Conservation (phyloP, 2,113 vertebrate species). For the Marcusenius ussheri region DNA sequence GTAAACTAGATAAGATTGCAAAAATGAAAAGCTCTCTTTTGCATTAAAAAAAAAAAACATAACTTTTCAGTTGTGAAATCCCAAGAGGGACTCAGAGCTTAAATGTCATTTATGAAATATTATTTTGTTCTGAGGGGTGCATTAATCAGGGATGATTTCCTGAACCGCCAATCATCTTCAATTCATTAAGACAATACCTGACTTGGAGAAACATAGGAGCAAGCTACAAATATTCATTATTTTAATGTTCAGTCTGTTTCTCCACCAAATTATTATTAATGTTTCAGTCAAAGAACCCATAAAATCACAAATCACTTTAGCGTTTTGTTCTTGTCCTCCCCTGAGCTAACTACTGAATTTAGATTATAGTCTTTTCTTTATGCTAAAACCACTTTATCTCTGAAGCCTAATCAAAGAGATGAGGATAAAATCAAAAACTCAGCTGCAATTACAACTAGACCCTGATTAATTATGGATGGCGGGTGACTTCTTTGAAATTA, state of each 20-base stretch:
- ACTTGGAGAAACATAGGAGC: slow-evolving; percentile 20
- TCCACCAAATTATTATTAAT: slow-evolving; percentile 19
- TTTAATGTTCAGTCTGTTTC: slow-evolving; percentile 22
- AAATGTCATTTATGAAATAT: slow-evolving; percentile 27
- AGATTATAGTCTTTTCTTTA: slow-evolving; percentile 12
- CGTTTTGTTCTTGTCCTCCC: slow-evolving; percentile 14
- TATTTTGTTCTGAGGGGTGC: slow-evolving; percentile 25
- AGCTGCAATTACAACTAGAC: slow-evolving; percentile 9
- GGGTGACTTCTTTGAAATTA: background rate
- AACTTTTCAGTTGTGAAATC: background rate
- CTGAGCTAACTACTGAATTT: slow-evolving; percentile 14
- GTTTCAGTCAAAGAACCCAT: slow-evolving; percentile 18
- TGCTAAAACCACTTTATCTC: slow-evolving; percentile 14
- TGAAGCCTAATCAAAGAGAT: background rate
- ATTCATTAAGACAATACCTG: slow-evolving; percentile 33
- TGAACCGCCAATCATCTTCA: slow-evolving; percentile 14
- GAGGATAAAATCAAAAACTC: slow-evolving; percentile 13
- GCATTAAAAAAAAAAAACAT: background rate
- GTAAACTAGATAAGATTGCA: background rate
- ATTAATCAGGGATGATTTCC: slow-evolving; percentile 30
- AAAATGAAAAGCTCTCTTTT: background rate
- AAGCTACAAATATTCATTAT: slow-evolving; percentile 25
- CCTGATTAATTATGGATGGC: background rate
- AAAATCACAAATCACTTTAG: slow-evolving; percentile 17
- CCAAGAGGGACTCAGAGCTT: slow-evolving; percentile 8